Evolutionary conservation across 2,797 vertebrate species (phyloP).

Genomic region (Pantherophis alleghaniensis): DNA sequence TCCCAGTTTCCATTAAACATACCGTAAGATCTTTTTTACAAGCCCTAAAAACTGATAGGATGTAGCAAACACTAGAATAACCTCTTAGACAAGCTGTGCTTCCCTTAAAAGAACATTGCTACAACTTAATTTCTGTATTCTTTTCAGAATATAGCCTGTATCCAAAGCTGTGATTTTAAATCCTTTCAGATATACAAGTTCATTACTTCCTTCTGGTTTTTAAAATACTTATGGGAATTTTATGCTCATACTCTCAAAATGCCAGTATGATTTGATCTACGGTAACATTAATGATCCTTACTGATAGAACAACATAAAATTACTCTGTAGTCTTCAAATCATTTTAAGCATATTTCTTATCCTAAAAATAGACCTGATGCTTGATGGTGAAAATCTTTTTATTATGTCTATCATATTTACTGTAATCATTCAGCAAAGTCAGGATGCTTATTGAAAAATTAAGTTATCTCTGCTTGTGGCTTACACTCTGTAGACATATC

Average conservation of each 20-base stretch:
- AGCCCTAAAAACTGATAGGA: slow-evolving; percentile 54
- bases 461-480: not conserved
- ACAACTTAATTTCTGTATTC: not conserved
- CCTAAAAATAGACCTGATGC: not conserved
- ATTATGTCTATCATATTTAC: not conserved
- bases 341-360: not conserved
- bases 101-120: slow-evolving; percentile 37
- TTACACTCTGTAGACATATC: not conserved
- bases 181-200: not conserved
- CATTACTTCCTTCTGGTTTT: not conserved
- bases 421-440: not conserved
- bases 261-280: not conserved
- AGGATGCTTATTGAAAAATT: not conserved
- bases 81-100: slow-evolving; percentile 41
- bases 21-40: slow-evolving; percentile 74
- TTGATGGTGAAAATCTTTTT: not conserved
- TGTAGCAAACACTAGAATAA: slow-evolving; percentile 58
- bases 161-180: not conserved
- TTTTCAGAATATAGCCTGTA: not conserved
- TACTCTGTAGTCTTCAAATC: not conserved
- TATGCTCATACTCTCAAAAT: not conserved
- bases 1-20: slow-evolving; percentile 72
- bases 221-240: not conserved
- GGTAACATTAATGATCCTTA: not conserved
- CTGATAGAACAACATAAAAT: not conserved